Evolutionary conservation across 1,140 invertebrate genomes (phyloP), one percentile per base, ranked within the genome.

Genomic region (Pissodes strobi): DNA sequence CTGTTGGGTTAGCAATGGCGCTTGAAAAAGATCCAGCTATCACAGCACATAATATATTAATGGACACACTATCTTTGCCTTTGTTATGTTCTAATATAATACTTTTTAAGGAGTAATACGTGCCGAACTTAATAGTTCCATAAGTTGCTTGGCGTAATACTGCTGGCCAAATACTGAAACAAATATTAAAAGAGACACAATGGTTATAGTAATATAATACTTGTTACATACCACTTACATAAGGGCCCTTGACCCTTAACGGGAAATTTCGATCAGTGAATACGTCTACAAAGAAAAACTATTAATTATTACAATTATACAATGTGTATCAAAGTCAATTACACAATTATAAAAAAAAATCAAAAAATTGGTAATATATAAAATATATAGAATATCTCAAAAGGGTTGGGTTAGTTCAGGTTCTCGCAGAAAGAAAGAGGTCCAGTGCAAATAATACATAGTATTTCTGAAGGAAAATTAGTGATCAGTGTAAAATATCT

Each of bases 1-100:
- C 96, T 1, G 95, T 95, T n/a, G 95, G 95, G 83, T 95, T 97
- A 10, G 95, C 94, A 70, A 97, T 92, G n/a, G 95, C 92, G 75
- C 93, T 95, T 15, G 93, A 94, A 41, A 96, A 82, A 5, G 93
- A 91, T 18, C 92, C 91, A 10, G 91, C 90, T 68, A 89, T 80
- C 12, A 91, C 87, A 19, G 91, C 94, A 82, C 93, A 96, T 53
- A 89, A 80, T 37, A 95, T 86, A 81, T 96, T 96, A 37, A 89
- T 85, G 66, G 86, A 79, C 21, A 96, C 82, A 69, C 87, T 85
- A 74, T 93, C 91, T 66, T 83, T 81, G 67, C 81, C 80, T 61
- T 88, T 82, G 75, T 87, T 82, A 53, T 82, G 81, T 69, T 88
- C 80, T 59, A 81, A 83, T 48, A 86, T 78, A 63, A 86, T 76